Evolutionary conservation across 2,797 vertebrate genomes (phyloP).

Genomic region (Hylomyscus alleni): DNA sequence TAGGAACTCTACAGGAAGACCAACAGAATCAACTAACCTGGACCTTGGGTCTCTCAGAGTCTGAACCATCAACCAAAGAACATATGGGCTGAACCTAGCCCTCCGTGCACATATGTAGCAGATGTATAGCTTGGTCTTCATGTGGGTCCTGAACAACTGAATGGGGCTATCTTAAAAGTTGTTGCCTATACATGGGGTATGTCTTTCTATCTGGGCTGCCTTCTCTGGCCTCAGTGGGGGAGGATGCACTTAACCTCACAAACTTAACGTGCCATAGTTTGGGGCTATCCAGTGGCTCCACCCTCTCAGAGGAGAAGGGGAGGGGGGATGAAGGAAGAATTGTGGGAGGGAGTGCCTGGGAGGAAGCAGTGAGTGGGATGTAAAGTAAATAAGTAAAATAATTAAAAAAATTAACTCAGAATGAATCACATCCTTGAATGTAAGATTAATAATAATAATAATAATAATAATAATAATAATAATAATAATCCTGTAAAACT

Average conservation of each 20-base stretch:
- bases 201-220: not conserved
- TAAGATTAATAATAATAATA: not conserved
- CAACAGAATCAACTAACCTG: not conserved
- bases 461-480: too few relatives aligned
- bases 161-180: not conserved
- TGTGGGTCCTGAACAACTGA: not conserved
- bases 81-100: not conserved
- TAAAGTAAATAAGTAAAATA: not conserved
- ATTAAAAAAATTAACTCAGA: not conserved
- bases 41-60: not conserved
- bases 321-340: not conserved
- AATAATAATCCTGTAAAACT: not conserved
- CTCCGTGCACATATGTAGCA: not conserved
- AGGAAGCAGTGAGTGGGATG: not conserved
- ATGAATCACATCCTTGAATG: not conserved
- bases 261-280: not conserved
- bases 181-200: not conserved
- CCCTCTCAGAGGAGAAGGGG: not conserved
- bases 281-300: not conserved
- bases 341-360: not conserved
- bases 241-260: not conserved
- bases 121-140: not conserved
- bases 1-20: not conserved
- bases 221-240: not conserved
- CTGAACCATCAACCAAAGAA: not conserved